Conservation (phyloP, 2,888 invertebrate species). For the Allophyes oxyacanthae region DNA sequence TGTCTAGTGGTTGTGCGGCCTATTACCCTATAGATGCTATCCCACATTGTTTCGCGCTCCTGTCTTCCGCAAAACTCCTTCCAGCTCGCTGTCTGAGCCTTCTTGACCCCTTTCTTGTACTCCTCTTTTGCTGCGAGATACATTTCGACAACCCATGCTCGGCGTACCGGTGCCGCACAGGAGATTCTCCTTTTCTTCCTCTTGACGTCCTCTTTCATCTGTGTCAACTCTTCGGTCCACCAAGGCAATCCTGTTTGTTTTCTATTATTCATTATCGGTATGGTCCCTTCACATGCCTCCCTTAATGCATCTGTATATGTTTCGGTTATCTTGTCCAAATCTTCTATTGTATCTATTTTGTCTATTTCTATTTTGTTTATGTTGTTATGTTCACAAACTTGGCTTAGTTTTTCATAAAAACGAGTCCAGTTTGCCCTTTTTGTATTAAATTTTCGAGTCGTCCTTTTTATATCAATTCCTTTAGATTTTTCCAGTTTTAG, state of each 20-base stretch:
- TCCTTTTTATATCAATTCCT: not conserved
- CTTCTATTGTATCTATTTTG: not conserved
- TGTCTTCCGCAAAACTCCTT: conserved; percentile 40
- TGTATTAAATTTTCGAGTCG: not conserved
- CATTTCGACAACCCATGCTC: too few species aligned
- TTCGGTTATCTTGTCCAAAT: not conserved
- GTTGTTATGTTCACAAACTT: not conserved
- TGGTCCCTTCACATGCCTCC: not conserved
- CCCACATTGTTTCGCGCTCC: conserved; percentile 27
- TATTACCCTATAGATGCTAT: not conserved
- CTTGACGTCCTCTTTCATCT: not conserved
- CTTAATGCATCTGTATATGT: not conserved
- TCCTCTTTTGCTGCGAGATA: too few species aligned
- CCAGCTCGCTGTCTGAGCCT: conserved; percentile 30
- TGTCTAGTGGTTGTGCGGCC: not conserved
- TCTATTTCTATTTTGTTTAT: conserved; percentile 1
- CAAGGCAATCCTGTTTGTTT: too few species aligned
- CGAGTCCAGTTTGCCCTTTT: conserved; percentile 6
- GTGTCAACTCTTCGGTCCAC: conserved; percentile 5
- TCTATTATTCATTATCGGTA: not conserved
- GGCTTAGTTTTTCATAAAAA: not conserved
- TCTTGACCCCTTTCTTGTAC: conserved; percentile 19
- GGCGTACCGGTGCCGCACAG: not conserved
- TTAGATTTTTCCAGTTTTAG: conserved; percentile 1
- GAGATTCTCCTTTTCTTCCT: not conserved